Conservation (phyloP, 2,113 vertebrate genomes). For the Stomatorhinus ivindoensis region DNA sequence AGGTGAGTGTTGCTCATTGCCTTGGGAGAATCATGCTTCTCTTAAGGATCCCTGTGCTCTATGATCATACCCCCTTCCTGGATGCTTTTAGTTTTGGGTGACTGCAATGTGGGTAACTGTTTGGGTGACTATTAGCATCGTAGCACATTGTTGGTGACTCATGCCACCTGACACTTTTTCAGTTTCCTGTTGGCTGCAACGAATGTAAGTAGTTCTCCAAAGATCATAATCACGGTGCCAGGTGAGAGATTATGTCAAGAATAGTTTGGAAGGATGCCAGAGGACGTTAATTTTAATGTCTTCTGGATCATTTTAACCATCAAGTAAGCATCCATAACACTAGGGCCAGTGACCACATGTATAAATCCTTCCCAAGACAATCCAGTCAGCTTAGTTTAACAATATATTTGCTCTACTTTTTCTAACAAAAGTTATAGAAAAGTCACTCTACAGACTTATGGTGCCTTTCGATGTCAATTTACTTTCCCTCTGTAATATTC, state of each 20-base stretch:
- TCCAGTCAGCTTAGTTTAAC: background rate
- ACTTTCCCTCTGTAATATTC: background rate
- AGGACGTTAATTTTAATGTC: conserved; percentile 10
- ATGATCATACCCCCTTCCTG: background rate
- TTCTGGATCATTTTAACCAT: background rate
- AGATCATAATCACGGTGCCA: conserved; percentile 2
- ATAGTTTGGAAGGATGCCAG: conserved; percentile 2
- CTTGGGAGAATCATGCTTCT: background rate
- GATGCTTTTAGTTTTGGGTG: background rate
- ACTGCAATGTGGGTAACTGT: no score
- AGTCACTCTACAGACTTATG: background rate
- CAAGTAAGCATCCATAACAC: background rate
- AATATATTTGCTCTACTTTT: background rate
- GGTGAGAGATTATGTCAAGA: conserved; percentile 10
- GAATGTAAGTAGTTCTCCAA: conserved; percentile 13
- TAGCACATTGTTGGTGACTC: background rate
- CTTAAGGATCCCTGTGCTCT: background rate
- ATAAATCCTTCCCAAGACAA: background rate
- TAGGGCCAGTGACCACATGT: background rate
- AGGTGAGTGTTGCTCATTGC: background rate
- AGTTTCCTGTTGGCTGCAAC: conserved; percentile 16
- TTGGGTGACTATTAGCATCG: background rate
- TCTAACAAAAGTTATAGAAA: background rate
- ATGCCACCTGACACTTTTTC: background rate
- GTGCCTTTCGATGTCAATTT: background rate